Conservation (phyloP, 2,797 vertebrate genomes). For the Fratercula arctica region DNA sequence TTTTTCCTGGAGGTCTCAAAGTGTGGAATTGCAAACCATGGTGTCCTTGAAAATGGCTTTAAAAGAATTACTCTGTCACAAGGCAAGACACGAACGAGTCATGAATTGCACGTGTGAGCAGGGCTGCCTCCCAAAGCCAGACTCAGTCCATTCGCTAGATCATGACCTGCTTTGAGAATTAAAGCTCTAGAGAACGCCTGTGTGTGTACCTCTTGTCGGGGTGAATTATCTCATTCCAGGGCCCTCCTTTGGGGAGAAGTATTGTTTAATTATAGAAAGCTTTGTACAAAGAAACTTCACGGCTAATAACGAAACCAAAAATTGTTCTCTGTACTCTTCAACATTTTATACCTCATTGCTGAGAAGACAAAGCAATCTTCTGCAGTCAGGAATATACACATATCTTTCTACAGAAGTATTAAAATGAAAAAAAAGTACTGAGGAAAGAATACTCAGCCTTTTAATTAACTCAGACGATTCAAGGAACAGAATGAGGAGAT, state of each 20-base stretch:
- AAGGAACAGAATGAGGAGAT: neutral
- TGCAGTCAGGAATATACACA: neutral
- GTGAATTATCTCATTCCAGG: neutral
- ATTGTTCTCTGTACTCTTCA: neutral
- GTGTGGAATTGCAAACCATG: neutral
- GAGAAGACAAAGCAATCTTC: neutral
- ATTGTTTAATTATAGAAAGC: neutral
- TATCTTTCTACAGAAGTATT: neutral
- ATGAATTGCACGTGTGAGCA: neutral
- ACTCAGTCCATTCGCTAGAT: neutral
- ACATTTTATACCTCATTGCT: neutral
- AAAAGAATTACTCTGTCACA: neutral
- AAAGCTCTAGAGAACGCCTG: neutral
- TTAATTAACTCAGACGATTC: constrained; percentile 7
- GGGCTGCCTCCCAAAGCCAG: neutral
- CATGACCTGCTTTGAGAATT: neutral
- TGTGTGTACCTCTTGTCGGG: neutral
- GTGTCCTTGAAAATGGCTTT: neutral
- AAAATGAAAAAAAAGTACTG: neutral
- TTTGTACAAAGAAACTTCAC: neutral
- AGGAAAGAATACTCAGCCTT: neutral
- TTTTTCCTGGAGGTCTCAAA: neutral
- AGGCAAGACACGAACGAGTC: neutral
- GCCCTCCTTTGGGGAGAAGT: neutral
- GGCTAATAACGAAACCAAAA: neutral